Evolutionary conservation across 1,140 invertebrate genomes (phyloP), one percentile per base, ranked within the genome.

Genomic region (Caenorhabditis tropicalis): DNA sequence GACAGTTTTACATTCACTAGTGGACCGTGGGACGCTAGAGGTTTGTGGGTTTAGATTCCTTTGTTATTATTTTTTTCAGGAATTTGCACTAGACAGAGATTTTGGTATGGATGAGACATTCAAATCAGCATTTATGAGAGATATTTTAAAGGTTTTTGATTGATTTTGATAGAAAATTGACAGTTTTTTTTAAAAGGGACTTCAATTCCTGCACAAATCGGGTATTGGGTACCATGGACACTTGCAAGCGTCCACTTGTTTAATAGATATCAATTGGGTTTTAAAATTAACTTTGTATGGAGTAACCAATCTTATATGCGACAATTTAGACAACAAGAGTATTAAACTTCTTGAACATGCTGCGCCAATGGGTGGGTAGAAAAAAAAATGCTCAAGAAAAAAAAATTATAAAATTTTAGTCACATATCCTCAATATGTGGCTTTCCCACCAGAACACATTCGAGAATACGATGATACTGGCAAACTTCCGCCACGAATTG

Each of bases 221-320:
- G 16, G 86, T 0, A 81, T 91, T n/a, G 89, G 88, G 12, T 89
- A 86, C 36, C 89, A 90, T 33, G 90, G 90, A 29, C 79, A 89
- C 7, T 83, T 90, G 12, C 87, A 53, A 49, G 65, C 84, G 1
- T 39, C 82, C 27, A 90, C 87, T 46, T 90, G 90, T 80, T 53
- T 90, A n/a, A 91, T 90, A 31, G 89, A 90, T 65, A 81, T 81
- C 12, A 90, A 91, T 82, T 90, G 89, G 89, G 90, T 91, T 29
- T 82, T 90, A 36, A 90, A 90, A 70, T 70, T 90, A 19, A 88
- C 90, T 9, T 85, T 90, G 36, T 90, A 90, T 58, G 89, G 89
- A 19, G 87, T 91, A 9, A 49, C 60, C 12, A 88, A 88, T 39
- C 31, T 91, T 70, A 49, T 90, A 2, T 82, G 89, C 53, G 83